phyloP scores from a whole-genome alignment of 2,797 vertebrate genomes.

The Gorsachius magnificus region DNA sequence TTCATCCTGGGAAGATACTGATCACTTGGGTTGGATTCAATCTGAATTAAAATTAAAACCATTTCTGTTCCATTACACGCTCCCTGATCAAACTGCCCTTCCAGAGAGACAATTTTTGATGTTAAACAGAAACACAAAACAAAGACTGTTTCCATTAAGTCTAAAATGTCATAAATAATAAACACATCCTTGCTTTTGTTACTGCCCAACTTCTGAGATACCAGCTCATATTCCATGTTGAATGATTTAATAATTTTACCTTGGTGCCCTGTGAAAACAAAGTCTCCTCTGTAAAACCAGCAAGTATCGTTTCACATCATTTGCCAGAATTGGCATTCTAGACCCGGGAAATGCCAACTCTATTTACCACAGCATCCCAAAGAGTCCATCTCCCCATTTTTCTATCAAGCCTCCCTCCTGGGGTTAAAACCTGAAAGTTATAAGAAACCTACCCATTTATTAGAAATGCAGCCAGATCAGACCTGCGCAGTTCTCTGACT shows the following conservation, averaged over 20 bases:
- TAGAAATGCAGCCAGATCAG: background rate
- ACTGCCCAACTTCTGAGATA: background rate
- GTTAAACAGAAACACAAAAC: background rate
- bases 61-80: background rate
- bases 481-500: background rate
- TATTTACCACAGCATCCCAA: background rate
- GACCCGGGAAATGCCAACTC: background rate
- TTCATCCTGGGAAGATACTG: background rate
- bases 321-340: background rate
- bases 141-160: background rate
- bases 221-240: background rate
- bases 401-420: background rate
- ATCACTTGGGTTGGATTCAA: background rate
- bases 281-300: background rate
- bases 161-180: background rate
- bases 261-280: background rate
- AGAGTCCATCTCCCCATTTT: background rate
- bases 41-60: background rate
- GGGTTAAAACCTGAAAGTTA: background rate
- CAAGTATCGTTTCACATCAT: background rate
- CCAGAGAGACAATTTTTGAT: background rate
- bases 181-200: background rate
- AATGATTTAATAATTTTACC: background rate
- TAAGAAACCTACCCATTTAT: background rate
- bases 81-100: slow-evolving; percentile 2